Conservation (phyloP, 2,113 vertebrate genomes). For the Phrynosoma blainvillii region DNA sequence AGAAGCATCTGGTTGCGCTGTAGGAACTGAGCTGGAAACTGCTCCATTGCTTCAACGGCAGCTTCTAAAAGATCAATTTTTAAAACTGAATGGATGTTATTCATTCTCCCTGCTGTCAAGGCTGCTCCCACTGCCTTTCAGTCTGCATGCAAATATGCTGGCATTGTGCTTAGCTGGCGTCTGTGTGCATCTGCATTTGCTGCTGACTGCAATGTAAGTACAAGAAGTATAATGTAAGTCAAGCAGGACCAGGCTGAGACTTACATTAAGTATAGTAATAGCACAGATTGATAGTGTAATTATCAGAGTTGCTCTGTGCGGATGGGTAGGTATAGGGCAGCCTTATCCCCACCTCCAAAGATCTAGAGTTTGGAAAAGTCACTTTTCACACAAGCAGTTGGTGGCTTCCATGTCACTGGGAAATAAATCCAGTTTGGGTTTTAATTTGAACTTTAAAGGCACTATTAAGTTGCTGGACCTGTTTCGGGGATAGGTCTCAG, state of each 20-base stretch:
- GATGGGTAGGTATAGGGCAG: neutral
- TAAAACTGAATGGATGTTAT: neutral
- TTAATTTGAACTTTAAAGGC: no score
- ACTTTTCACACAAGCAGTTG: no score
- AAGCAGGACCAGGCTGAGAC: neutral
- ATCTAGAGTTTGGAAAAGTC: no score
- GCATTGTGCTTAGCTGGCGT: neutral
- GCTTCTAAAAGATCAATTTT: neutral
- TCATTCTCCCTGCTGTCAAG: neutral
- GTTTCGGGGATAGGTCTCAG: no score
- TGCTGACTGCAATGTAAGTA: neutral
- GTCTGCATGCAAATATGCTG: constrained; percentile 9
- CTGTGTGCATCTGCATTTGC: neutral
- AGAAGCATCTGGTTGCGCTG: neutral
- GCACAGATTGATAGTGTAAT: neutral
- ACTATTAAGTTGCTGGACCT: no score
- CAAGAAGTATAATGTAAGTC: neutral
- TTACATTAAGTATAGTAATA: neutral
- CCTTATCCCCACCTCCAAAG: neutral
- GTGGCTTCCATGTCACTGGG: no score
- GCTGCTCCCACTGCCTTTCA: neutral
- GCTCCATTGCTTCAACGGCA: fast-evolving
- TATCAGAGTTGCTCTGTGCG: neutral
- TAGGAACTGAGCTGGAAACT: neutral
- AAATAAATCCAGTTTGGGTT: no score